Evolutionary conservation across 2,113 vertebrate species (phyloP), one percentile per base, ranked within the genome.

Genomic region (Ophthalmolycus amberensis): DNA sequence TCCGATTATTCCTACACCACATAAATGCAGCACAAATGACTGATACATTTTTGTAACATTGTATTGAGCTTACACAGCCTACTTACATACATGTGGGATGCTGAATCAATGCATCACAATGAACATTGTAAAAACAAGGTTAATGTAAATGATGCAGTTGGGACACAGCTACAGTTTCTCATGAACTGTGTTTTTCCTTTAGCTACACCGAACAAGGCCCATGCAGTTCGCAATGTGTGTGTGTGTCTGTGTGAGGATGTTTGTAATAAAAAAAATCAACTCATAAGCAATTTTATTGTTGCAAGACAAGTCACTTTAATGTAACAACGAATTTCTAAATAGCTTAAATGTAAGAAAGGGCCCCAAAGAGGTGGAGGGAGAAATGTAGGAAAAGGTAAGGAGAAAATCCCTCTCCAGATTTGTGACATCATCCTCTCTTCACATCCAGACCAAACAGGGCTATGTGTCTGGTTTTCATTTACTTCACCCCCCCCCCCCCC

Each of bases 401-500:
- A 82, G 85, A 89, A 32, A 84, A 70, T 82, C 77, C 80, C 44
- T 4, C 65, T 88, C 48, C 81, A 80, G 67, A 52, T 90, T 71
- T 70, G 87, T 95, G 93, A 94, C 94, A 91, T 95, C 92, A 94
- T 90, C 82, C 75, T 91, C 81, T 85, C 82, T 44, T 86, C 81
- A 68, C 64, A 59, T 91, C 84, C 93, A 94, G 91, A 94, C 93
- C 93, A 95, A 95, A 95, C 90, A 92, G 84, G 89, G 91, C 82
- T 52, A 83, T 92, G 90, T 67, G 87, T 95, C 94, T 95, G 95
- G 88, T 93, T 95, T 89, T 94, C 90, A 90, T 95, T 96, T 93
- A 83, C 70, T 78, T 58, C 74, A 58, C n/a, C 69, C 69, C 58
- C 71, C 67, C 73, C 84, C 79, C 74, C 29, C 83, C 48, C 32